phyloP scores from a whole-genome alignment of 2,888 invertebrate species.

The Hypolimnas misippus region DNA sequence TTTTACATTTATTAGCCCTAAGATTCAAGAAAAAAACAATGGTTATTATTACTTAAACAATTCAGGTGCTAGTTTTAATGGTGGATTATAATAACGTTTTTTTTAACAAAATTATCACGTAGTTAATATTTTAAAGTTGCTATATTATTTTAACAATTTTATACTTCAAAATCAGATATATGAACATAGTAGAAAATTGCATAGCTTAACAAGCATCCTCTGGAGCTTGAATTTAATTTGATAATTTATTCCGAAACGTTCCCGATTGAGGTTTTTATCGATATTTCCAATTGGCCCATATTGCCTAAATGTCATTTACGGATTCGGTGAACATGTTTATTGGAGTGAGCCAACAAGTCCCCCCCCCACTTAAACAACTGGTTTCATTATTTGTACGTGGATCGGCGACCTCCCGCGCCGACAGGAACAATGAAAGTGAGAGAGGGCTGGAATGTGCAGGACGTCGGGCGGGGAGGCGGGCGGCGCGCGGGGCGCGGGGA shows the following conservation, averaged over 20 bases:
- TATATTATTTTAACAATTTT: too few species aligned
- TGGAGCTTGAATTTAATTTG: slow-evolving; percentile 40
- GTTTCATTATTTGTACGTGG: slow-evolving; percentile 73
- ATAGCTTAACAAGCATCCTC: slow-evolving; percentile 30
- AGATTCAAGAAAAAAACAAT: too few species aligned
- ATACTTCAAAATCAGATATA: too few species aligned
- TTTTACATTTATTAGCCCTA: too few species aligned
- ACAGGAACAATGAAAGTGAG: slow-evolving; percentile 83
- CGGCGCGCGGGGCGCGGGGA: slow-evolving; percentile 53
- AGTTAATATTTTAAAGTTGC: too few species aligned
- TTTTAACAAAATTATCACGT: too few species aligned
- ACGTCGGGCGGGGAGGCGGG: slow-evolving; percentile 45
- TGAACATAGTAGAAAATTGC: too few species aligned
- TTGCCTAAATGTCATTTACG: slow-evolving; percentile 73
- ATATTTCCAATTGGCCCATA: slow-evolving; percentile 46
- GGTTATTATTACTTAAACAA: too few species aligned
- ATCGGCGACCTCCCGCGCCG: slow-evolving; percentile 80
- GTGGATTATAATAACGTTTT: too few species aligned
- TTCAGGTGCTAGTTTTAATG: too few species aligned
- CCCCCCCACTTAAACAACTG: slow-evolving; percentile 67
- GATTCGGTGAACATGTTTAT: slow-evolving; percentile 71
- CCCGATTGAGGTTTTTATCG: slow-evolving; percentile 43
- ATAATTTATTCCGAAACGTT: slow-evolving; percentile 42
- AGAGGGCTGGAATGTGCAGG: slow-evolving; percentile 79
- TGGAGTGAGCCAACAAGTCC: slow-evolving; percentile 67